Evolutionary conservation across 2,888 invertebrate species (phyloP).

Genomic region (Unio pictorum): DNA sequence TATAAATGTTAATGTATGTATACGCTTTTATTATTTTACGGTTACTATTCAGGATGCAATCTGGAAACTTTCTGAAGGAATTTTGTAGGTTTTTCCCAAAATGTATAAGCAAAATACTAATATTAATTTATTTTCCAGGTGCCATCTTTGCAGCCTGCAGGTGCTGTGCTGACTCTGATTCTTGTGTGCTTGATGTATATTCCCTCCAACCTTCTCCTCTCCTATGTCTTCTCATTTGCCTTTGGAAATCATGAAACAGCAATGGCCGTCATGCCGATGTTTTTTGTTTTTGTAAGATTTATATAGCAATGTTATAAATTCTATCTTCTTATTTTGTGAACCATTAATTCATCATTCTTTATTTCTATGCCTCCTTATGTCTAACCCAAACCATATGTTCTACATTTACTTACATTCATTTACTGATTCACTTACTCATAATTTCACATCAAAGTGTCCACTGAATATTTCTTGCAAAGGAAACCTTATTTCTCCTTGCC

Average conservation of each 20-base stretch:
- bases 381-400: no score
- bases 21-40: no score
- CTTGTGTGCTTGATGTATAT: slow-evolving; percentile 77
- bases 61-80: no score
- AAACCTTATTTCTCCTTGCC: no score
- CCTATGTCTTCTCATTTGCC: slow-evolving; percentile 84
- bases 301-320: not conserved
- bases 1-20: no score
- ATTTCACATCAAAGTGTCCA: no score
- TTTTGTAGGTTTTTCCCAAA: not conserved
- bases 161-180: slow-evolving; percentile 56
- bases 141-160: slow-evolving; percentile 45
- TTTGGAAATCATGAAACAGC: slow-evolving; percentile 89
- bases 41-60: no score
- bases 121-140: slow-evolving; percentile 43
- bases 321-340: not conserved
- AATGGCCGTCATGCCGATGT: slow-evolving; percentile 77
- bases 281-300: slow-evolving; percentile 60
- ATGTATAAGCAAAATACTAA: not conserved
- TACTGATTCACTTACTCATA: no score
- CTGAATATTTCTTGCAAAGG: no score
- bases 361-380: no score
- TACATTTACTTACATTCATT: no score
- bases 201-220: slow-evolving; percentile 83
- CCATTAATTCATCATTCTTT: not conserved